These are phyloP conservation scores for Augochlora pura DNA, from an alignment of 1,140 invertebrate genomes.

Conservation along the genomic window DNA sequence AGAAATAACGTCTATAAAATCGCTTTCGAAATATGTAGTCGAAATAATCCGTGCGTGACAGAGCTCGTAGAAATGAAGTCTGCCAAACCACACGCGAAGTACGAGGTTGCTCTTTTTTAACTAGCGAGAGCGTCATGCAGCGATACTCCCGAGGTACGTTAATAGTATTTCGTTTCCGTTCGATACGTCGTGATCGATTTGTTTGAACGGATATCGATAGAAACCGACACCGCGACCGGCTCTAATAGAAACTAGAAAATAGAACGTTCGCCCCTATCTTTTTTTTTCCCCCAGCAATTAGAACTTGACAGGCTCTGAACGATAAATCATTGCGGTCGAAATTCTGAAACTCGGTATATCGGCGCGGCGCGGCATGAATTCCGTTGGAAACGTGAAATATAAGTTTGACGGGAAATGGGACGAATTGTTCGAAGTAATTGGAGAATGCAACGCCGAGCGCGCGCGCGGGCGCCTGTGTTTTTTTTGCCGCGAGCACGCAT, in stretches of 20 bases:
- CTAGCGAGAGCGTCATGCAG: not conserved
- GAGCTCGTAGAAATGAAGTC: too few relatives aligned
- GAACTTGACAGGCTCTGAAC: not conserved
- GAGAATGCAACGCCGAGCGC: not conserved
- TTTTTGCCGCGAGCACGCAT: not conserved
- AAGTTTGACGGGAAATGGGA: not conserved
- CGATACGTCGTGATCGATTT: conserved; percentile 1
- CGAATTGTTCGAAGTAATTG: not conserved
- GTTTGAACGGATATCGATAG: not conserved
- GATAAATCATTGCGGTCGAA: not conserved
- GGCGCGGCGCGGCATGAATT: not conserved
- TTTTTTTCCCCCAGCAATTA: conserved; percentile 1
- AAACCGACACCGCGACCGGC: not conserved
- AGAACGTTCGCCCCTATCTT: not conserved
- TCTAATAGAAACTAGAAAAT: not conserved
- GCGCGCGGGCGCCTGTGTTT: not conserved
- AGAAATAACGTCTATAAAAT: not conserved
- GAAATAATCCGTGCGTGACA: not conserved
- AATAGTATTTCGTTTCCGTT: conserved; percentile 5
- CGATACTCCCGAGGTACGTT: not conserved
- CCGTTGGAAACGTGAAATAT: not conserved
- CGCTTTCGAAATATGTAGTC: not conserved
- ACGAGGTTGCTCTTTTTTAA: not conserved
- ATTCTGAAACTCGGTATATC: too few relatives aligned
- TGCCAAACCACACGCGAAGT: not conserved